These are phyloP conservation scores for Cephus pulcher DNA, from an alignment of 2,888 invertebrate genomes.

Conservation along the genomic window DNA sequence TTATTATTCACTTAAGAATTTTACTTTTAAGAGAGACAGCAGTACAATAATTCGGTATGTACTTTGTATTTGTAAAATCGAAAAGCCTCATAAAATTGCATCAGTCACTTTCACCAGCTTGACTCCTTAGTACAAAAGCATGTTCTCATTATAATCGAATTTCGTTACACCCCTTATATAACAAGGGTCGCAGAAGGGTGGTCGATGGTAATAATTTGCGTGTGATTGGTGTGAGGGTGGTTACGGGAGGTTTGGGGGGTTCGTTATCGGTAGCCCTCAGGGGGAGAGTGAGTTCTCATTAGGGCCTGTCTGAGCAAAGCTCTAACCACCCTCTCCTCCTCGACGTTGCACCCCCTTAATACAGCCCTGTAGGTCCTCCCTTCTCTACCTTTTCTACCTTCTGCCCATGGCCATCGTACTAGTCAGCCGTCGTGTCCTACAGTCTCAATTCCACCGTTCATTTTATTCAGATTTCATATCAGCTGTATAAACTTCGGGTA, in stretches of 20 bases:
- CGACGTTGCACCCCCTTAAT: slow-evolving; percentile 4
- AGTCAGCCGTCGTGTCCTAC: slow-evolving; percentile 21
- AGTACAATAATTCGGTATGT: too few relatives aligned
- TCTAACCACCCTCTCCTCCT: slow-evolving; percentile 20
- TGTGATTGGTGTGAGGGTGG: slow-evolving; percentile 41
- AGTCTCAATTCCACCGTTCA: slow-evolving; percentile 36
- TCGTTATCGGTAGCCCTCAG: slow-evolving; percentile 55
- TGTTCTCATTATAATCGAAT: too few relatives aligned
- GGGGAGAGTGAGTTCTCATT: slow-evolving; percentile 55
- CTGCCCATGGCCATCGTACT: too few relatives aligned
- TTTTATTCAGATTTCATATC: slow-evolving; percentile 29
- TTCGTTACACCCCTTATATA: slow-evolving; percentile 17
- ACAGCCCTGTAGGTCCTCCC: slow-evolving; percentile 11
- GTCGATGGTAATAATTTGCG: slow-evolving; percentile 48
- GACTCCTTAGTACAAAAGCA: too few relatives aligned
- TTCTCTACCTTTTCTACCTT: slow-evolving; percentile 21
- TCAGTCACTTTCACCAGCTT: too few relatives aligned
- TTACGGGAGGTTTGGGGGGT: slow-evolving; percentile 38
- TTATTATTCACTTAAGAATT: too few relatives aligned
- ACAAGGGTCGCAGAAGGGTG: slow-evolving; percentile 31
- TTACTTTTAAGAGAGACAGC: too few relatives aligned
- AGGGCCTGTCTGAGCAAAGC: slow-evolving; percentile 50
- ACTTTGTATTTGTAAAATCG: too few relatives aligned
- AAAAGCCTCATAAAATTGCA: too few relatives aligned
- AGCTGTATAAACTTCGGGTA: too few relatives aligned